Percentiles rank a stretch among this genome's conserved stretches.
Conservation (phyloP, 1,140 invertebrate species). For the Neodiprion lecontei region DNA sequence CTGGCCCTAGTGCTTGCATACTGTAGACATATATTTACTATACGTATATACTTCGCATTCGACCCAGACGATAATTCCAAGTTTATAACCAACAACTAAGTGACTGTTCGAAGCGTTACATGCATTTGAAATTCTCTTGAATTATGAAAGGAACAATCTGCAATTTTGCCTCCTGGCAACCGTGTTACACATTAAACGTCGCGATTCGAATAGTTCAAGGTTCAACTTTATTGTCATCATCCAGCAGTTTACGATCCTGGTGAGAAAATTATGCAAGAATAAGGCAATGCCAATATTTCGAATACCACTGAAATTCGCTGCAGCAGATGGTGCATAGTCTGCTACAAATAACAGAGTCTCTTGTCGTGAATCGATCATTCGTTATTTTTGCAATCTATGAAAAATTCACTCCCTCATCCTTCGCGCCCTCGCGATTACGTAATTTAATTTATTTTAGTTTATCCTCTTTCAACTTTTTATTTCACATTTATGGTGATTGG, state of each 20-base stretch:
- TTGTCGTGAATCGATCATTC: neutral
- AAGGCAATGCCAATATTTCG: neutral
- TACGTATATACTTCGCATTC: too few species aligned
- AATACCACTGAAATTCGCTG: too few species aligned
- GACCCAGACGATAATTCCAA: neutral
- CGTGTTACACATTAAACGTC: neutral
- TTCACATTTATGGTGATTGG: too few species aligned
- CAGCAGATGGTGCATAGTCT: too few species aligned
- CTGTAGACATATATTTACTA: too few species aligned
- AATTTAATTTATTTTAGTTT: too few species aligned
- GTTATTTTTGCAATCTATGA: too few species aligned
- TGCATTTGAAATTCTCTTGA: too few species aligned
- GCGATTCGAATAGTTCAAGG: neutral
- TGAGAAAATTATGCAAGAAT: conserved; percentile 1
- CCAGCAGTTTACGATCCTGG: neutral
- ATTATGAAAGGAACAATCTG: neutral
- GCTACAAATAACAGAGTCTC: neutral
- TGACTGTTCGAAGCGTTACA: neutral
- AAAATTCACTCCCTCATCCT: too few species aligned
- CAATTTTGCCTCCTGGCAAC: neutral
- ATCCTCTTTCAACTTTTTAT: too few species aligned
- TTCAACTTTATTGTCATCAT: neutral
- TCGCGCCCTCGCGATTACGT: too few species aligned
- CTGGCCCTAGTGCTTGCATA: too few species aligned
- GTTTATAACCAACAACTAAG: neutral